phyloP scores from a whole-genome alignment of 1,140 invertebrate species.

The Monochamus saltuarius region DNA sequence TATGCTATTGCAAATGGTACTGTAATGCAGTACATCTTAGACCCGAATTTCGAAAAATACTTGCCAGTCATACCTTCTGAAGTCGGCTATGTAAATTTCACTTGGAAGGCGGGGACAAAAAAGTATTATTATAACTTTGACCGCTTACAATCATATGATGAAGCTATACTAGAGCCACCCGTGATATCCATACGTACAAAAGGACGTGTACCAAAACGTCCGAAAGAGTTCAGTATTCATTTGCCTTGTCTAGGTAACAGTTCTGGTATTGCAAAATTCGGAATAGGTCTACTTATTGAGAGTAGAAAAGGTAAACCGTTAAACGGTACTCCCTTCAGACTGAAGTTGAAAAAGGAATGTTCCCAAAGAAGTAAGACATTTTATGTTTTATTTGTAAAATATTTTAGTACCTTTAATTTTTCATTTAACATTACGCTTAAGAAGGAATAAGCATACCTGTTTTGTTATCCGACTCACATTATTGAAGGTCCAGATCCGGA shows the following conservation, averaged over 20 bases:
- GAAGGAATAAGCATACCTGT: no score
- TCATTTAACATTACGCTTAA: no score
- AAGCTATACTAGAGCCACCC: conserved; percentile 79
- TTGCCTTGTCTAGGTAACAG: conserved; percentile 87
- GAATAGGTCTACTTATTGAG: conserved; percentile 84
- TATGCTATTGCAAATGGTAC: conserved; percentile 83
- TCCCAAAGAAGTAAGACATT: conserved; percentile 78
- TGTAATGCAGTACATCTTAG: conserved; percentile 80
- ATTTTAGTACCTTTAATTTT: conserved; percentile 67
- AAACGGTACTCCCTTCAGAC: conserved; percentile 84
- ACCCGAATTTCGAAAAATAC: conserved; percentile 86
- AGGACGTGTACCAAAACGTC: conserved; percentile 78
- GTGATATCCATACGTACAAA: conserved; percentile 82
- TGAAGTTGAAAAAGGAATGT: conserved; percentile 93
- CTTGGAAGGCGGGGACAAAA: conserved; percentile 83
- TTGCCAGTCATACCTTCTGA: conserved; percentile 87
- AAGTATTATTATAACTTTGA: conserved; percentile 89
- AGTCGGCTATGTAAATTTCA: conserved; percentile 88
- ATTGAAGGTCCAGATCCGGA: conserved; percentile 79
- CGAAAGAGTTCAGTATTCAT: conserved; percentile 90
- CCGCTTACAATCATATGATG: conserved; percentile 77
- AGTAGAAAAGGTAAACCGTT: conserved; percentile 73
- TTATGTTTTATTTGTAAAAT: conserved; percentile 58
- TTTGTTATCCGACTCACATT: conserved; percentile 3
- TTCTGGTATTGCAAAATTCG: conserved; percentile 85